Conservation (phyloP, 2,113 vertebrate genomes). For the Nymphicus hollandicus region DNA sequence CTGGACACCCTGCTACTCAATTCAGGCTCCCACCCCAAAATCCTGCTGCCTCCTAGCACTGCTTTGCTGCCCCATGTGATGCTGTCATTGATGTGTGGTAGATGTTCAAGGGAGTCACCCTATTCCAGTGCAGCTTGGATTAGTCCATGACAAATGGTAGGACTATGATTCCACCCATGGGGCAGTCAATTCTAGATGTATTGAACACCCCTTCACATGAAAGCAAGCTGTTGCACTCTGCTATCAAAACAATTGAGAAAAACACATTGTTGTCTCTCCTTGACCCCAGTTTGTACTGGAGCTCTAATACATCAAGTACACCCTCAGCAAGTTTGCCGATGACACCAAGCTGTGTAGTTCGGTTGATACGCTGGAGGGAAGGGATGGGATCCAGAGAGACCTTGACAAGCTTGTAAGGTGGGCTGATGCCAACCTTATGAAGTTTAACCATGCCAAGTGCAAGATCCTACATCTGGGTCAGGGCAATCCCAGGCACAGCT, state of each 20-base stretch:
- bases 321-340: not conserved
- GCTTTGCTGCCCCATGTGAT: not conserved
- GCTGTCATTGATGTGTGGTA: fast-evolving
- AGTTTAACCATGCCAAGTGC: too few relatives aligned
- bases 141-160: not conserved
- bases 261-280: not conserved
- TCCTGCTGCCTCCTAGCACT: not conserved
- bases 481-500: too few relatives aligned
- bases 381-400: too few relatives aligned
- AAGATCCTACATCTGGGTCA: too few relatives aligned
- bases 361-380: too few relatives aligned
- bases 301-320: not conserved
- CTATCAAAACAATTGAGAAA: not conserved
- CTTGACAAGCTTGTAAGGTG: too few relatives aligned
- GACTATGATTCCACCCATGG: not conserved
- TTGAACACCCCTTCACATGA: not conserved
- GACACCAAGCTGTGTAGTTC: too few relatives aligned
- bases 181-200: fast-evolving
- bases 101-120: not conserved
- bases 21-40: not conserved
- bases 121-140: not conserved
- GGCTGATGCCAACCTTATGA: too few relatives aligned
- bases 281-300: not conserved
- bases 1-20: not conserved
- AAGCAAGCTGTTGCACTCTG: not conserved